These are phyloP conservation scores for Resseliella maxima DNA, from an alignment of 2,888 invertebrate species.

Conservation along the genomic window DNA sequence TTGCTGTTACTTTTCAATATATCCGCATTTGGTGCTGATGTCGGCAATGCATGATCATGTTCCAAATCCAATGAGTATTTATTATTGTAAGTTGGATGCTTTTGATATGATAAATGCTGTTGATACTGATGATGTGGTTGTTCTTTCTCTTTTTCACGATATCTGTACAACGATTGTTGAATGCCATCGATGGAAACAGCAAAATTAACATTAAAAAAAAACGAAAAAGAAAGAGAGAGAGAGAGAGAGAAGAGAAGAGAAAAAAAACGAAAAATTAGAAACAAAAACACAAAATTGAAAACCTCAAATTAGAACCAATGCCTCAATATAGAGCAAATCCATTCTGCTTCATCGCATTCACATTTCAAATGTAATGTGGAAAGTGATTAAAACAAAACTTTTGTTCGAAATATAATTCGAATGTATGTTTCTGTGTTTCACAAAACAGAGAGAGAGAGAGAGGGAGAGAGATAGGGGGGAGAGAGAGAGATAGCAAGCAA, in stretches of 20 bases:
- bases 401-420: no score
- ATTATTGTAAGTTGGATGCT: slow-evolving; percentile 65
- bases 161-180: no score
- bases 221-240: background rate
- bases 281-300: background rate
- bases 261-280: background rate
- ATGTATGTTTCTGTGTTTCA: no score
- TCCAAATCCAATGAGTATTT: slow-evolving; percentile 78
- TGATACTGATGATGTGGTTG: slow-evolving; percentile 50
- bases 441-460: no score
- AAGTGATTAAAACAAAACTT: no score
- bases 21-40: slow-evolving; percentile 82
- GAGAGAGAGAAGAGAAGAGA: background rate
- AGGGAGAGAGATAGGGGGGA: no score
- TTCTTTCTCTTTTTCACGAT: slow-evolving; percentile 61
- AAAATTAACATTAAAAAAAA: background rate
- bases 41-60: slow-evolving; percentile 79
- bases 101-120: slow-evolving; percentile 60
- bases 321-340: no score
- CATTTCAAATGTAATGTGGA: no score
- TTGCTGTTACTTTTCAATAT: slow-evolving; percentile 82
- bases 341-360: no score
- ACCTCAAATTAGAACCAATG: background rate
- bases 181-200: background rate
- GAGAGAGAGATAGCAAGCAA: no score